A percentile compares a stretch with the other conserved stretches of the same genome.
Evolutionary conservation across 2,797 vertebrate genomes (phyloP).

Genomic region (Margarornis squamiger): DNA sequence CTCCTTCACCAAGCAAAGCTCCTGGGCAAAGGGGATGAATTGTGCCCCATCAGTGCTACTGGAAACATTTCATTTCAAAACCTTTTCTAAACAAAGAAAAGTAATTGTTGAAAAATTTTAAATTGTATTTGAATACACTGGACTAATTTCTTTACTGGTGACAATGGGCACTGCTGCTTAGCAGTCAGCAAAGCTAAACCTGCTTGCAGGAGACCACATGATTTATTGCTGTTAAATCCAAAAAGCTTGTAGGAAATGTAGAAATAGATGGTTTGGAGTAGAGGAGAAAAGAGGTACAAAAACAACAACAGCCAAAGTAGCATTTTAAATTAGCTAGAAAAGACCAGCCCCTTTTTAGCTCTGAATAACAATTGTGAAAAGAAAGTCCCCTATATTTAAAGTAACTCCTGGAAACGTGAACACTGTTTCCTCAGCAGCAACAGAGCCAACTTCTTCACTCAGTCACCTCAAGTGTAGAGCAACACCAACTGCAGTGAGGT

Average conservation of each 20-base stretch:
- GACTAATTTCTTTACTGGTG: not conserved
- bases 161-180: not conserved
- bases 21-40: not conserved
- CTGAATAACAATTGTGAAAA: slow-evolving; percentile 10
- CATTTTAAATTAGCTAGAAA: slow-evolving; percentile 10
- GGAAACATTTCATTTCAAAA: not conserved
- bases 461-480: not conserved
- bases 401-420: not conserved
- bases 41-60: not conserved
- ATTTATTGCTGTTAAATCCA: not conserved
- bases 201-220: not conserved
- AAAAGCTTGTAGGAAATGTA: not conserved
- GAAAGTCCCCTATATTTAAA: slow-evolving; percentile 31
- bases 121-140: not conserved
- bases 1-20: not conserved
- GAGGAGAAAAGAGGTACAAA: not conserved
- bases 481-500: not conserved
- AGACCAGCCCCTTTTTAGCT: slow-evolving; percentile 53
- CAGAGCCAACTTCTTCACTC: slow-evolving; percentile 16
- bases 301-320: not conserved
- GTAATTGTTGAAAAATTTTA: not conserved
- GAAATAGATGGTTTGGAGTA: not conserved
- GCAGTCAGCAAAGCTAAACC: not conserved
- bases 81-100: not conserved
- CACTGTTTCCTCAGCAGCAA: not conserved